Conservation (phyloP, 1,140 invertebrate species). For the Pseudoatta argentina region DNA sequence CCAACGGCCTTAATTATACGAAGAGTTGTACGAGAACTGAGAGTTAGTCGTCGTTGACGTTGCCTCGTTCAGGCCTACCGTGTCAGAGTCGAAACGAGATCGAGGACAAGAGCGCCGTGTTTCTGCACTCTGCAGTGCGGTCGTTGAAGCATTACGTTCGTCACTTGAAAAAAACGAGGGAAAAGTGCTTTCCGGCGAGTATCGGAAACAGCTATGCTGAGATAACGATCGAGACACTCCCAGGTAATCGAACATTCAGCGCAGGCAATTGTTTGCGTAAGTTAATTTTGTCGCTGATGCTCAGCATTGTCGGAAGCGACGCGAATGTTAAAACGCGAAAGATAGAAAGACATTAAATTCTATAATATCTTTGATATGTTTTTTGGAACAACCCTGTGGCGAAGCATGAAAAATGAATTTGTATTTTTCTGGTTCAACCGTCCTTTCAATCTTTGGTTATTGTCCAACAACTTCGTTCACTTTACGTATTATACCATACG, state of each 20-base stretch:
- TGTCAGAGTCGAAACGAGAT: slow-evolving; percentile 69
- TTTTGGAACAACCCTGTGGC: neutral
- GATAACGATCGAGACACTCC: slow-evolving; percentile 9
- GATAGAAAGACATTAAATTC: slow-evolving; percentile 10
- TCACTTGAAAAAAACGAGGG: neutral
- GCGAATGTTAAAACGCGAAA: slow-evolving; percentile 3
- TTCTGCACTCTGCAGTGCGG: slow-evolving; percentile 18
- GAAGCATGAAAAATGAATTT: neutral
- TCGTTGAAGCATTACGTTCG: neutral
- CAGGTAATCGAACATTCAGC: neutral
- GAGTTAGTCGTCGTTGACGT: slow-evolving; percentile 38
- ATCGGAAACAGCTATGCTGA: neutral
- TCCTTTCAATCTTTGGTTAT: slow-evolving; percentile 3
- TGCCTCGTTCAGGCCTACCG: slow-evolving; percentile 64
- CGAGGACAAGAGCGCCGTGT: slow-evolving; percentile 67
- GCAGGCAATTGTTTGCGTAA: neutral
- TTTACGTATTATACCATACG: neutral
- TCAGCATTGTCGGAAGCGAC: neutral
- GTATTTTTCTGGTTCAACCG: neutral
- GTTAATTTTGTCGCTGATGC: neutral
- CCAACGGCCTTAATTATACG: slow-evolving; percentile 79
- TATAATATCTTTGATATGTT: slow-evolving; percentile 6
- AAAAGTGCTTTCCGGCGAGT: neutral
- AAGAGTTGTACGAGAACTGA: slow-evolving; percentile 39
- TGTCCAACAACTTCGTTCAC: neutral